Base-by-base conservation (phyloP, 1,140 invertebrate genomes). In the Drosophila arizonae region DNA sequence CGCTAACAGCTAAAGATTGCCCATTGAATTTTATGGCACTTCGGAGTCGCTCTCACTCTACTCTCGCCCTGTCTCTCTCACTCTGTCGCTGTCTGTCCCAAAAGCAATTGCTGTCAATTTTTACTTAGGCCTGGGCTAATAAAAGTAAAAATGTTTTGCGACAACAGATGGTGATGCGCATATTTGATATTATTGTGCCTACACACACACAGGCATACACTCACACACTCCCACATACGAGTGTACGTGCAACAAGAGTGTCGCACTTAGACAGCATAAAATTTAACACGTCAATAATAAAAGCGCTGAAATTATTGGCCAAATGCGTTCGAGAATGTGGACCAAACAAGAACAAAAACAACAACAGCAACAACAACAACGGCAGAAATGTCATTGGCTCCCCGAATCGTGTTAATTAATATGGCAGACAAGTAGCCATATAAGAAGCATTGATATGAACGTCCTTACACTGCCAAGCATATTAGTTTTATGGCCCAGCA, bases 61-160 rank as follows among this genome's bases (percentile, higher is more conserved):
- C 33, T 33, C 33, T 33, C 28, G 10, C 43, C 13, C 28, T 30
- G 15, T 45, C 4, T 24, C 21, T 2, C 55, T 57, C 24, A 8
- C 9, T 33, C 33, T 33, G 5, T 33, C 30, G 30, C 6, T 28
- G 28, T 28, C 28, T 28, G 28, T 28, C 6, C 28, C 6, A 4
- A 78, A 79, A 76, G 78, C 79, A 86, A 86, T 86, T 86, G 82
- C 86, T 86, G 82, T 77, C 82, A 82, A 86, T 86, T 86, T 69
- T 75, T 87, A 82, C 82, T 87, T 81, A 81, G 82, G 73, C 57
- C 51, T 52, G 45, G 61, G 36, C 66, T 68, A 79, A 79, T 79
- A 82, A 87, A 79, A 73, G 79, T 69, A 51, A 70, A 76, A 76
- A 76, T 76, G 76, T 67, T 79, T 74, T 55, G 72, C 52, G 74